Evolutionary conservation across 2,888 invertebrate genomes (phyloP), one percentile per base, ranked within the genome.

Genomic region (Crepidodera aurea): DNA sequence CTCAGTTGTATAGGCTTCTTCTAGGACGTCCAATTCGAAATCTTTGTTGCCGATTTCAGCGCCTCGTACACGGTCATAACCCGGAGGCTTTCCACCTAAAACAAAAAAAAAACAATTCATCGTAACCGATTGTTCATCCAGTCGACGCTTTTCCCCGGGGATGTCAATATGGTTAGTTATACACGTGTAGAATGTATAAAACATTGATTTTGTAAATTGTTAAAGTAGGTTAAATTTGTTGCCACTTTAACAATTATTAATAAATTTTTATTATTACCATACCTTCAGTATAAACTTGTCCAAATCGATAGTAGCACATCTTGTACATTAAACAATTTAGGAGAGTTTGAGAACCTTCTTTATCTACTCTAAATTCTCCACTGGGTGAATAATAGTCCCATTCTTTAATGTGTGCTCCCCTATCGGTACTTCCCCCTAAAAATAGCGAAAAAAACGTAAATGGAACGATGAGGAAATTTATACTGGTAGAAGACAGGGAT

Each of bases 21-120:
- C 98, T n/a, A 98, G 83, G n/a, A 95, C 94, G 78, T 97, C 95
- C 66, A 99, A 83, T 81, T 96, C 95, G 83, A 98, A 97, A 82
- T 99, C 96, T 83, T 99, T 99, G 83, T 97, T 95, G 70, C 98
- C 98, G 74, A 99, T 98, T 83, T 98, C 98, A n/a, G 95, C 93
- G 72, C 93, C 92, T 57, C 98, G 87, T 0, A 98, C 98, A 73
- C 98, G 87, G 83, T 98, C 98, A 81, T 93, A 99, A 12, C 98
- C 98, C 1, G 96, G 91, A 29, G 97, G 95, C 73, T 96, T 96
- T 34, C 94, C 94, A 87, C 80, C 78, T 79, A 50, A 40, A 74
- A 73, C 63, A 72, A 56, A 10, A 48, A 10, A 25, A 15, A 40
- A 53, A 27, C 4, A 40, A 12, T 16, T 57, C n/a, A n/a, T n/a